Base-by-base conservation (phyloP, 2,113 vertebrate species). In the Platysteira castanea region DNA sequence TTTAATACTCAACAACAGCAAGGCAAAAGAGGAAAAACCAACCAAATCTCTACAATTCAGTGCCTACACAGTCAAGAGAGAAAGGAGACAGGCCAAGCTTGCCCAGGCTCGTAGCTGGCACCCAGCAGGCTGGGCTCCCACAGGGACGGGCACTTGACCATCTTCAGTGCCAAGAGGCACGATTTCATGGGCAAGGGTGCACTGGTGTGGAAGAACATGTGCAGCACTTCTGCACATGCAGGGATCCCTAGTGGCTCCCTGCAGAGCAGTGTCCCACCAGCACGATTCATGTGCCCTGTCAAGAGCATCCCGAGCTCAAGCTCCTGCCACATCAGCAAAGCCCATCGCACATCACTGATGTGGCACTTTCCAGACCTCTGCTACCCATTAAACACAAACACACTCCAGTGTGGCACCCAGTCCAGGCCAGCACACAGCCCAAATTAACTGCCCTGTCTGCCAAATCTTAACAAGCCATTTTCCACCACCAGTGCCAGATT, bases 261-360 rank as follows among this genome's bases (percentile, higher is more conserved):
- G 18, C 41, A 70, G 52, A 46, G 18, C 8, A 3, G 15, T 20
- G 30, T 37, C 49, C n/a, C 49, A 54, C 23, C 47, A 79, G 44
- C 35, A 68, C 0, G 0, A 70, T 14, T 49, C 4, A 1, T 0
- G 0, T 30, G 37, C 30, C 19, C 50, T 54, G 44, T 37, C 70
- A 44, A 46, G 21, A 63, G 33, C 27, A 35, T 42, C 47, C 39
- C 61, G 60, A 84, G 37, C 73, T 47, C 50, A 27, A 67, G 80
- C 30, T 87, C 61, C 87, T 69, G 54, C 61, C 53, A 30, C 53
- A 64, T 19, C 59, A 78, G 59, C 49, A 64, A 44, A 87, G 67
- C 50, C 46, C 13, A 11, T 0, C 2, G 0, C 47, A 77, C 6
- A 1, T 77, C 35, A 68, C 56, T 24, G 15, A 85, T 23, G 50